phyloP scores from a whole-genome alignment of 1,140 invertebrate genomes.

The Acromyrmex echinatior region DNA sequence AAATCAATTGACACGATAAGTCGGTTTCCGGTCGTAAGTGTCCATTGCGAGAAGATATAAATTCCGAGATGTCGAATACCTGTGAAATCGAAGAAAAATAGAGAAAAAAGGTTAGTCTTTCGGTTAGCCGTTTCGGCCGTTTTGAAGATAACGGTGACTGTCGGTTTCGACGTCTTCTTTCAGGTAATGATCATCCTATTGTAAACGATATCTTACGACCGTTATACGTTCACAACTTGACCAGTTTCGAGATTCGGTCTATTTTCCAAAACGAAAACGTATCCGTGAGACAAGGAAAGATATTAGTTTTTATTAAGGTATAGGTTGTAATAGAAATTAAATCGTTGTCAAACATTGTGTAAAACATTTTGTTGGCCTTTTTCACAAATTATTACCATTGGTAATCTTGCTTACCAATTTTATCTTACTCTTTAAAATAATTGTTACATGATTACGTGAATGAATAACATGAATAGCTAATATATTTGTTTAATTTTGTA shows the following conservation, averaged over 20 bases:
- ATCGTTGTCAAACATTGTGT: constrained; percentile 2
- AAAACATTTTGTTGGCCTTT: constrained; percentile 1
- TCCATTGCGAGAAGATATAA: constrained; percentile 1
- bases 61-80: constrained; percentile 4
- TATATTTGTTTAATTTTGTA: not conserved
- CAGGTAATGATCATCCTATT: constrained; percentile 20
- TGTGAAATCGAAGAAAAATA: not conserved
- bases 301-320: not conserved
- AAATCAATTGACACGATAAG: constrained; percentile 8
- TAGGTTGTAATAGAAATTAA: constrained; percentile 25
- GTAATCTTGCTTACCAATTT: not conserved
- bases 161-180: constrained; percentile 7
- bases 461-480: not conserved
- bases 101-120: not conserved
- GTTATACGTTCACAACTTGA: not conserved
- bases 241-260: not conserved
- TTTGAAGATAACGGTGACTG: not conserved
- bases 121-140: not conserved
- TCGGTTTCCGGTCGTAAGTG: not conserved
- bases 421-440: not conserved
- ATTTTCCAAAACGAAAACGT: not conserved
- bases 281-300: not conserved
- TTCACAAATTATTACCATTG: not conserved
- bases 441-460: not conserved
- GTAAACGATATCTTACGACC: constrained; percentile 26